These are phyloP conservation scores for Geophilus truncorum DNA, from an alignment of 2,888 invertebrate species.

Conservation along the genomic window DNA sequence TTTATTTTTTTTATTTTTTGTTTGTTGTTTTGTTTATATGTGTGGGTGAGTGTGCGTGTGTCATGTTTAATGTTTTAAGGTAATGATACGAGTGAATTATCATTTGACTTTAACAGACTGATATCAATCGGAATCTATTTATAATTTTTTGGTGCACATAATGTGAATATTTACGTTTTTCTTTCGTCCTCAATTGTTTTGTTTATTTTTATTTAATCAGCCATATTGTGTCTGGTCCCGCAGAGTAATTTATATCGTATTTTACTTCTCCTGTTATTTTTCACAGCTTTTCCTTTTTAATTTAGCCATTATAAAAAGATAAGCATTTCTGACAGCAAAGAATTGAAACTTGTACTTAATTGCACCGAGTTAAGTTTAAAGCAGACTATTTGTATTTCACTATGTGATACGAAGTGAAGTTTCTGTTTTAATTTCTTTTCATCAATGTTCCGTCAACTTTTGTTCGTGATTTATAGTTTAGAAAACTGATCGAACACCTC, in stretches of 20 bases:
- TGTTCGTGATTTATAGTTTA: neutral
- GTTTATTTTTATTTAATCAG: neutral
- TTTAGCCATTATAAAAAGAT: no score
- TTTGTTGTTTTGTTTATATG: neutral
- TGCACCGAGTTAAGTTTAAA: neutral
- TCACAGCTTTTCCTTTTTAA: neutral
- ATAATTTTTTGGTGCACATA: neutral
- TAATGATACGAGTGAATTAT: neutral
- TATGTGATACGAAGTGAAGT: neutral
- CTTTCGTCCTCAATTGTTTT: neutral
- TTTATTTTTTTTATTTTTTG: neutral
- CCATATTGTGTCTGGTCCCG: neutral
- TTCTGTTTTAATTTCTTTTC: neutral
- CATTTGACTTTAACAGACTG: neutral
- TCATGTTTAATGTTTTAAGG: neutral
- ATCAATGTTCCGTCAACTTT: neutral
- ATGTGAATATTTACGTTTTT: neutral
- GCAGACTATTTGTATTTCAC: neutral
- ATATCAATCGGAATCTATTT: neutral
- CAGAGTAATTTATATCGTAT: neutral
- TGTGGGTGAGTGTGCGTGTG: neutral
- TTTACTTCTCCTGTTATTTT: neutral
- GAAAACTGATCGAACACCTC: neutral
- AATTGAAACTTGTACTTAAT: constrained; percentile 8
- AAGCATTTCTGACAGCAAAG: no score